Evolutionary conservation across 2,797 vertebrate genomes (phyloP), one percentile per base, ranked within the genome.

Genomic region (Microchirus variegatus): DNA sequence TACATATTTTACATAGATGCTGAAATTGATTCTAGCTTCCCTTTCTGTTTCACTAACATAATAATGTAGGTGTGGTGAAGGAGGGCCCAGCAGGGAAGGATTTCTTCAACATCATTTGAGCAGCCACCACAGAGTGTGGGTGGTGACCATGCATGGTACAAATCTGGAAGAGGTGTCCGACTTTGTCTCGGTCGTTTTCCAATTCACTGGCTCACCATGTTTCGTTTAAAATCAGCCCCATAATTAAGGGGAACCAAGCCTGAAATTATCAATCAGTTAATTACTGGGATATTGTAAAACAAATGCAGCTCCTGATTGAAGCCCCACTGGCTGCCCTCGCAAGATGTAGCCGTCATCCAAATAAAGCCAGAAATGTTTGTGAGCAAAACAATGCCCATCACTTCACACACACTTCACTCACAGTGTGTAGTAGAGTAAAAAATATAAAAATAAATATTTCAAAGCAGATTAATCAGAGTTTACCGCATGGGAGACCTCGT

Each of bases 241-340:
- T 91, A 90, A 92, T 92, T 91, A 90, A 85, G 83, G 79, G 77
- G 81, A 89, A 86, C 81, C 83, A 86, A 90, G 87, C 87, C 88
- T 87, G 78, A 88, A 90, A 91, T 92, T 90, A 91, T 91, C 89
- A 92, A 92, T 92, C 91, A 91, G 86, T 84, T 90, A 90, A 91
- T 91, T 90, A 87, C 77, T 38, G 77, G 77, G 81, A 88, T 81
- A 77, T 82, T 75, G 81, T 73, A 79, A 81, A 91, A 88, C 86
- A 87, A 89, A 83, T 83, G 77, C 86, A 79, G 77, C 77, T 87
- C 79, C 81, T 87, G 76, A 84, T 90, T 89, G 77, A 78, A 84
- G 75, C 84, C 57, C 57, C 70, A 81, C 73, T 81, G 87, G 75
- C 77, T 62, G 62, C 48, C 59, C 63, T 75, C 26, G 67, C 70